phyloP scores from a whole-genome alignment of 2,113 vertebrate genomes.

The Porphyrio hochstetteri region DNA sequence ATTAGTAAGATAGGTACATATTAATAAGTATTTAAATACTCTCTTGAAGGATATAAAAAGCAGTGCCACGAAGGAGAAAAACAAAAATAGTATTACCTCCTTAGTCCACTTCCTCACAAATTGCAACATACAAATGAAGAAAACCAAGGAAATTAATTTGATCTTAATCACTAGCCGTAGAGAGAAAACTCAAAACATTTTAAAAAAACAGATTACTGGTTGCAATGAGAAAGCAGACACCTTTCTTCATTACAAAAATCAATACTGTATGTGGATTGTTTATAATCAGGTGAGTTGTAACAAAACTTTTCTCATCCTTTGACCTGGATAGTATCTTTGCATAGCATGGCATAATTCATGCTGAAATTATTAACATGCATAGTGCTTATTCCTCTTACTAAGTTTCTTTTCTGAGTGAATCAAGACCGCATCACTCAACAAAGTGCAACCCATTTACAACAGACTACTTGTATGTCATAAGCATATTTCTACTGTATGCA shows the following conservation, averaged over 20 bases:
- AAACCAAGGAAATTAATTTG: background rate
- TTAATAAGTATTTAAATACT: background rate
- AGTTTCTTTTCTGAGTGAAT: background rate
- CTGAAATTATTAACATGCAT: background rate
- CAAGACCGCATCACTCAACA: background rate
- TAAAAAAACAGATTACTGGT: background rate
- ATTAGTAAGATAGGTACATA: background rate
- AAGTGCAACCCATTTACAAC: background rate
- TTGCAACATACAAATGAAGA: background rate
- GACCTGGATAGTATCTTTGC: background rate
- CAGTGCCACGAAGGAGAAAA: background rate
- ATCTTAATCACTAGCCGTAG: background rate
- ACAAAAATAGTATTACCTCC: background rate
- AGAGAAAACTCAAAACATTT: background rate
- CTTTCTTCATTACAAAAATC: background rate
- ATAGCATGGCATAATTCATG: background rate
- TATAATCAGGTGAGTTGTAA: background rate
- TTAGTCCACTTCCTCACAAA: background rate
- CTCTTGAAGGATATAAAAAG: background rate
- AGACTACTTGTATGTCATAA: background rate
- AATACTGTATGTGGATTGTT: background rate
- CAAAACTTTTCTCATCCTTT: background rate
- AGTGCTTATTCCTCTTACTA: background rate
- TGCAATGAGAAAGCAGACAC: background rate
- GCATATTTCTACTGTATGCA: background rate